These are phyloP conservation scores for Synanthedon andrenaeformis DNA, from an alignment of 2,888 invertebrate species.

Conservation along the genomic window DNA sequence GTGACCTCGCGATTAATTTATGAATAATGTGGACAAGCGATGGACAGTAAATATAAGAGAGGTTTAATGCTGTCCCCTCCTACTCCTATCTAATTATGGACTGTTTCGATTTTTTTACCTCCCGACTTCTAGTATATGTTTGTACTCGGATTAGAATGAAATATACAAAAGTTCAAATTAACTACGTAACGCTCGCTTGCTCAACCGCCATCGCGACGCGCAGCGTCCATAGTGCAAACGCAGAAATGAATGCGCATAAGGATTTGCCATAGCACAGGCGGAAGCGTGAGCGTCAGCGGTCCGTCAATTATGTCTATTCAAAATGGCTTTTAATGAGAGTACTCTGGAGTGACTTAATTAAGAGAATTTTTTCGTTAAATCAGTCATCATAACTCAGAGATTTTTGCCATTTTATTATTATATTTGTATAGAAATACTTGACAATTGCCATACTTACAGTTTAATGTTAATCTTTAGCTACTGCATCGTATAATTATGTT, in stretches of 20 bases:
- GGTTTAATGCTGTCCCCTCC: conserved; percentile 3
- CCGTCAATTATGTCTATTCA: too few relatives aligned
- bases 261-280: conserved; percentile 1
- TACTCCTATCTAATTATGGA: conserved; percentile 3
- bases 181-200: neutral
- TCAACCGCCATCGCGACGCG: too few relatives aligned
- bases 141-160: conserved; percentile 2
- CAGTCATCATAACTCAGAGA: conserved; percentile 4
- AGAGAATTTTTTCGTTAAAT: neutral
- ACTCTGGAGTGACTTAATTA: neutral
- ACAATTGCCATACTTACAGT: neutral
- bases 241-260: conserved; percentile 5
- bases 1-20: conserved; percentile 22
- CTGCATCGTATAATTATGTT: conserved; percentile 10
- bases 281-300: conserved; percentile 4
- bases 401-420: conserved; percentile 11
- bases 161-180: neutral
- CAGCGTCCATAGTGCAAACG: too few relatives aligned
- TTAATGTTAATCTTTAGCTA: conserved; percentile 10
- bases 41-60: conserved; percentile 5
- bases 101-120: conserved; percentile 5
- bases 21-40: conserved; percentile 3
- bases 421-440: conserved; percentile 10
- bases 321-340: too few relatives aligned
- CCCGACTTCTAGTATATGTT: conserved; percentile 4